phyloP scores from a whole-genome alignment of 2,797 vertebrate genomes.

The Capromys pilorides region DNA sequence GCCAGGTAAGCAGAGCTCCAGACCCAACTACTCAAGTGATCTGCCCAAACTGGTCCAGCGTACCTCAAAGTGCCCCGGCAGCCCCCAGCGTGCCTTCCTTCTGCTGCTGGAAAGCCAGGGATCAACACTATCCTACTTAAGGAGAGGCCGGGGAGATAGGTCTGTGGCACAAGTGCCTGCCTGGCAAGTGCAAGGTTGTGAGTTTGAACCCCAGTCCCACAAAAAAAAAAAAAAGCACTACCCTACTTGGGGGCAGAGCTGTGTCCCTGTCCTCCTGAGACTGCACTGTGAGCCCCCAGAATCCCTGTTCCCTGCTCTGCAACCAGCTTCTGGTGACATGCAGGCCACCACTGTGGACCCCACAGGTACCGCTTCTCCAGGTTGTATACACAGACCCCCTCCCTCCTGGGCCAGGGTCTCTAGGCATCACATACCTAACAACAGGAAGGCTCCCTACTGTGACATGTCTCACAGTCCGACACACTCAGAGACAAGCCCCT shows the following conservation, averaged over 20 bases:
- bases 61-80: too few relatives aligned
- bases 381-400: not conserved
- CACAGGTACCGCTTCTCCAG: not conserved
- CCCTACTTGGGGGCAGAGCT: not conserved
- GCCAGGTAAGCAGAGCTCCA: not conserved
- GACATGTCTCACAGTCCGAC: not conserved
- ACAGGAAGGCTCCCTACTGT: fast-evolving
- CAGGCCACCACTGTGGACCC: not conserved
- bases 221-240: too few relatives aligned
- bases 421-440: not conserved
- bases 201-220: too few relatives aligned
- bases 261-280: not conserved
- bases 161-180: too few relatives aligned
- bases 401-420: not conserved
- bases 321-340: not conserved
- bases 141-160: too few relatives aligned
- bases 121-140: not conserved
- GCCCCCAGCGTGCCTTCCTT: not conserved
- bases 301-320: not conserved
- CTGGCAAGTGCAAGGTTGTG: too few relatives aligned
- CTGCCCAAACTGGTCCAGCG: too few relatives aligned
- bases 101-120: not conserved
- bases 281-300: not conserved
- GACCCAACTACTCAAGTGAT: not conserved
- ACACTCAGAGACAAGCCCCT: not conserved